Conservation (phyloP, 2,113 vertebrate species). For the Indicator maculatus region DNA sequence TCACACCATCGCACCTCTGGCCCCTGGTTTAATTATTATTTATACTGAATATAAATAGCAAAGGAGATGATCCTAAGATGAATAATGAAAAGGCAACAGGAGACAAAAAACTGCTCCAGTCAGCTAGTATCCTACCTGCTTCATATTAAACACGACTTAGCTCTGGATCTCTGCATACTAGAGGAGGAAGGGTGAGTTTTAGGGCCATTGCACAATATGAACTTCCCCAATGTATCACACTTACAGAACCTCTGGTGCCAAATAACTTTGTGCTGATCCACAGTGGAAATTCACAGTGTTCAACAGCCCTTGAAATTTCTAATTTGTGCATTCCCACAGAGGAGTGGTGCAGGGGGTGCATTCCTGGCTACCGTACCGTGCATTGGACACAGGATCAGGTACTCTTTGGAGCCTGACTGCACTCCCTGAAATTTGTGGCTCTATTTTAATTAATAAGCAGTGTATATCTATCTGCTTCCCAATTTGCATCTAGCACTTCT, state of each 20-base stretch:
- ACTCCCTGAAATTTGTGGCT: not conserved
- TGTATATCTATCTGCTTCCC: not conserved
- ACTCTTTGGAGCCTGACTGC: not conserved
- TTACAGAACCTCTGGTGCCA: constrained; percentile 8
- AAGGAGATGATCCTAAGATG: constrained; percentile 21
- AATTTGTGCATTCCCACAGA: not conserved
- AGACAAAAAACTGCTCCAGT: not conserved
- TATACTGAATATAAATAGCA: constrained; percentile 51
- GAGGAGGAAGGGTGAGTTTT: not conserved
- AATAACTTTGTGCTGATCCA: constrained; percentile 49
- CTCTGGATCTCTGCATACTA: not conserved
- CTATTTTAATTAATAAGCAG: constrained; percentile 1
- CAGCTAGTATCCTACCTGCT: not conserved
- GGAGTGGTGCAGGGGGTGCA: not conserved
- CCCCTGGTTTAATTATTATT: constrained; percentile 56
- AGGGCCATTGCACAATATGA: constrained; percentile 14
- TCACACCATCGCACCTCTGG: not conserved
- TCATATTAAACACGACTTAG: not conserved
- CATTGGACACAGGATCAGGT: not conserved
- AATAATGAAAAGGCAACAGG: constrained; percentile 43
- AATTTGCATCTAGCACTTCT: not conserved
- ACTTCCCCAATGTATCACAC: not conserved
- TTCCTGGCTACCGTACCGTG: not conserved
- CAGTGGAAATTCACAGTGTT: constrained; percentile 12
- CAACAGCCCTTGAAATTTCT: constrained; percentile 56